A percentile compares a stretch with the other conserved stretches of the same genome.
phyloP scores from a whole-genome alignment of 2,113 vertebrate species.

The Calonectris borealis region DNA sequence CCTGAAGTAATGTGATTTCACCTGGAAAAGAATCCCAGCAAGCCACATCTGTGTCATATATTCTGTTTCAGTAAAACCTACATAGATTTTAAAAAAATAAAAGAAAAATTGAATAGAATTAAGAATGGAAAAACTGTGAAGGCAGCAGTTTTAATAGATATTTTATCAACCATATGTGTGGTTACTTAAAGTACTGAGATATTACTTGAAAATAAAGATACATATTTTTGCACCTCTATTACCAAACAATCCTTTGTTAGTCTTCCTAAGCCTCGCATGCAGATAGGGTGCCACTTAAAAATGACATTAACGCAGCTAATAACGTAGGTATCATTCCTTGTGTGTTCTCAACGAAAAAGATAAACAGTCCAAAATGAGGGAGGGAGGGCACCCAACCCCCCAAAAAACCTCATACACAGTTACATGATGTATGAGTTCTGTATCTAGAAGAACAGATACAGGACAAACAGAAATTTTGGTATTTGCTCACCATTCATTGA shows the following conservation, averaged over 20 bases:
- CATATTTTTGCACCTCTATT: neutral
- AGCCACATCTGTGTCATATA: neutral
- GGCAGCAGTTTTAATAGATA: neutral
- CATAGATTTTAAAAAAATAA: neutral
- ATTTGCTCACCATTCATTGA: neutral
- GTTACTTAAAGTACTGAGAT: neutral
- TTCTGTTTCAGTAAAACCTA: neutral
- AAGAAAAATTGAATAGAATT: neutral
- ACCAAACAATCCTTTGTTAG: neutral
- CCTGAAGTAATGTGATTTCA: neutral
- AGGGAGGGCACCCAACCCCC: fast-evolving
- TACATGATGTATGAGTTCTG: neutral
- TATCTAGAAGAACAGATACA: neutral
- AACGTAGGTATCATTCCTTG: neutral
- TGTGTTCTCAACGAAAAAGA: neutral
- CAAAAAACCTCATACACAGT: neutral
- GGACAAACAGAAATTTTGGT: neutral
- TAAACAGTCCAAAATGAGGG: neutral
- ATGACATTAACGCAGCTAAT: neutral
- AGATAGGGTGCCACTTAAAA: neutral
- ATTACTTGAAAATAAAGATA: neutral
- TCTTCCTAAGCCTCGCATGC: neutral
- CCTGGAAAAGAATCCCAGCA: neutral
- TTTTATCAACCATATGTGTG: neutral
- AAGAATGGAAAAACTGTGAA: neutral